A percentile compares a stretch with the other conserved stretches of the same genome.
These are phyloP conservation scores for Drosophila sechellia DNA, from an alignment of 1,140 invertebrate species.

Conservation along the genomic window DNA sequence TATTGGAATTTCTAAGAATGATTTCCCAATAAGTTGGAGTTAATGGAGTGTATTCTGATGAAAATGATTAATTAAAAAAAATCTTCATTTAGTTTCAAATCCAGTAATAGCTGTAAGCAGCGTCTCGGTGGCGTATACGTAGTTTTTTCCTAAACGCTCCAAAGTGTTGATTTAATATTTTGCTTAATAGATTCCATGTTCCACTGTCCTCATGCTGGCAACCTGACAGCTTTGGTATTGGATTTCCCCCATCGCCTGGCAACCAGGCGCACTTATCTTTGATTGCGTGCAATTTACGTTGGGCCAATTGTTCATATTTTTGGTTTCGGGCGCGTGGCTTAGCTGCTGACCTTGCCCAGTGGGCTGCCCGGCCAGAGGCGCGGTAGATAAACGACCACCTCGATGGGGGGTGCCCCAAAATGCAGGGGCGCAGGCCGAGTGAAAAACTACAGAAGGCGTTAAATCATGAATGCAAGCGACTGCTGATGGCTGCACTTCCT, in stretches of 20 bases:
- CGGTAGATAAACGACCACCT: slow-evolving; percentile 50
- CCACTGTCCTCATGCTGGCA: not conserved
- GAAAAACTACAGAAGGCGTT: slow-evolving; percentile 25
- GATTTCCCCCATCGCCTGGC: slow-evolving; percentile 6
- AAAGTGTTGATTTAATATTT: not conserved
- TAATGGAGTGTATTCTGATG: no score
- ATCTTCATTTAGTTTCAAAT: no score
- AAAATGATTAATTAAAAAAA: no score
- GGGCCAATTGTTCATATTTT: slow-evolving; percentile 44
- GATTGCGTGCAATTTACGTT: slow-evolving; percentile 42
- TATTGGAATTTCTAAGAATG: not conserved
- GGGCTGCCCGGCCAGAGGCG: slow-evolving; percentile 24
- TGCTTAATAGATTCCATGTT: not conserved
- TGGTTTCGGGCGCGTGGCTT: slow-evolving; percentile 21
- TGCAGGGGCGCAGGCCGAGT: not conserved
- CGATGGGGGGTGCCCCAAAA: not conserved
- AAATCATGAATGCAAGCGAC: slow-evolving; percentile 42
- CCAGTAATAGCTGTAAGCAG: no score
- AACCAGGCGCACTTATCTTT: slow-evolving; percentile 28
- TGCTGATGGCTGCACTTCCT: slow-evolving; percentile 60
- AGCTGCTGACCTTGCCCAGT: slow-evolving; percentile 21
- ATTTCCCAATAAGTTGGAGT: not conserved
- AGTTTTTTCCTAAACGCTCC: not conserved
- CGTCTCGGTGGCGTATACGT: not conserved
- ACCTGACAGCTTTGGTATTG: not conserved